Evolutionary conservation across 2,113 vertebrate species (phyloP), one percentile per base, ranked within the genome.

Genomic region (Bagarius yarrelli): DNA sequence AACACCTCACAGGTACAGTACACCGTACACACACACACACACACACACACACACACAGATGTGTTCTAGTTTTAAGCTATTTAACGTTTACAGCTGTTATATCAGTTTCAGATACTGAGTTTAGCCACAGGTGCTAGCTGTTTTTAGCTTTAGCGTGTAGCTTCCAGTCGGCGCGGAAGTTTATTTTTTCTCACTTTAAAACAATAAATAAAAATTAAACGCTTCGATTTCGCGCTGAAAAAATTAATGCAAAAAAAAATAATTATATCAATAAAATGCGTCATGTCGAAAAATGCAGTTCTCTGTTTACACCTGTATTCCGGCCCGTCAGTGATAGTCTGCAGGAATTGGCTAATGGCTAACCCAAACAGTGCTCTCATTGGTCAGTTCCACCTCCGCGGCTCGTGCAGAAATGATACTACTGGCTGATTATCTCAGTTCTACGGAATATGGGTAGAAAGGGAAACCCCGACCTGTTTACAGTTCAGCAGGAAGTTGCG

Each of bases 101-200:
- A 69, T 30, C 23, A 34, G 66, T 79, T 44, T 30, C 15, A 9
- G 3, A 56, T 25, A 5, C 18, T 16, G 5, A 30, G 64, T 1
- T n/a, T 63, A 52, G 70, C 75, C 40, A 63, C 75, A 77, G 75
- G 75, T 77, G 59, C 74, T 60, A 44, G 27, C 57, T 72, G 70
- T 66, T 78, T 77, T 63, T 77, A 50, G 25, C 55, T 11, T 72
- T 72, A 72, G 16, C 27, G 19, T 6, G 27, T 21, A 12, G 70
- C 2, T 30, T 52, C 32, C 16, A 52, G 6, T 71, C 44, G 69
- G 52, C 16, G 25, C 4, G 12, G 18, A 1, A 3, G 15, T 9
- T 9, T n/a, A 11, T 27, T 27, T 52, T 11, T n/a, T 52, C 15
- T 15, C n/a, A 27, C 69, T 11, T 30, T 3, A 30, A 0, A 15